Evolutionary conservation across 2,113 vertebrate genomes (phyloP), one percentile per base, ranked within the genome.

Genomic region (Physeter macrocephalus): DNA sequence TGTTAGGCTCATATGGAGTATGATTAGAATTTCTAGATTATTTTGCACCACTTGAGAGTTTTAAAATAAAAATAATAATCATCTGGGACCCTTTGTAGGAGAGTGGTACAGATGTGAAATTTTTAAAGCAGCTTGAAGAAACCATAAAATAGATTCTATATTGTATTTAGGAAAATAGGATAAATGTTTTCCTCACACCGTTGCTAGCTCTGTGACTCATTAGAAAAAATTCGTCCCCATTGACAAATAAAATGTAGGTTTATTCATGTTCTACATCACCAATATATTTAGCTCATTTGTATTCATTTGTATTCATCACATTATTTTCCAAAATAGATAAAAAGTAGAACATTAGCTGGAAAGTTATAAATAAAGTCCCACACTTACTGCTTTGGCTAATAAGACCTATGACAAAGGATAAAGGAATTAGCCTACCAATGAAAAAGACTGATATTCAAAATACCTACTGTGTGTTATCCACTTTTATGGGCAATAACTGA

Each of bases 231-330:
- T 46, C n/a, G 54, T 95, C 34, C 17, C 59, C 8, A 21, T 21
- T 95, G 94, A 88, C 64, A 97, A 74, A 95, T 86, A 94, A 93
- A 95, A 94, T 74, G 62, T 39, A 93, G 10, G 9, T 69, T 96
- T 85, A 88, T 78, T 88, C 49, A 31, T 93, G 36, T 71, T 29
- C 17, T 92, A 23, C 39, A 54, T 64, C 17, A 59, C 9, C 34
- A 86, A 49, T 96, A 85, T 46, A 88, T 86, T 78, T 92, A 92
- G n/a, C 29, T 83, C 83, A 90, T 82, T 95, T 95, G 11, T 80
- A 72, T 89, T 94, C 62, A 84, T 75, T 89, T 96, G 6, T 92
- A 84, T 61, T 93, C 25, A 90, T 83, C 29, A 69, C 59, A 23
- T 78, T 95, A 67, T 93, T 92, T 95, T 91, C 46, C 52, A 96